phyloP scores from a whole-genome alignment of 2,797 vertebrate genomes.

The Xiphophorus birchmanni region DNA sequence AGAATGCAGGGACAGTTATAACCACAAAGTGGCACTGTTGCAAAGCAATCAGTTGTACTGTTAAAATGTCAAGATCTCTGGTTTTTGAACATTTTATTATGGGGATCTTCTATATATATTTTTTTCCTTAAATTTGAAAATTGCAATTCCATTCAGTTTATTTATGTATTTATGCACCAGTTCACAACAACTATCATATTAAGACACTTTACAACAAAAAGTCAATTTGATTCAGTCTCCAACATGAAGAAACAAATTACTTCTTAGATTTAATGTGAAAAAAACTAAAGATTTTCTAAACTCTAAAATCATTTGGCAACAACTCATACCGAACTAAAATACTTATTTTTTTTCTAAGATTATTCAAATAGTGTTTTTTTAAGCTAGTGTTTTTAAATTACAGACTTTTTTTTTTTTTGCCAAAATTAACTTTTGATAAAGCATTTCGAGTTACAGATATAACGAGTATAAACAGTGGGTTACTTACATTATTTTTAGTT shows the following conservation, averaged over 20 bases:
- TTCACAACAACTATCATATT: neutral
- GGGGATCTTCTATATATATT: neutral
- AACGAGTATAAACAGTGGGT: neutral
- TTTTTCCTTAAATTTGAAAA: neutral
- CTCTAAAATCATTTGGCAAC: neutral
- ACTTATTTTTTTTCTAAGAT: too few species aligned
- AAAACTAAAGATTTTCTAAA: neutral
- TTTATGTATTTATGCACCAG: neutral
- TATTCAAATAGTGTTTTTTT: too few species aligned
- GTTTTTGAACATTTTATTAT: neutral
- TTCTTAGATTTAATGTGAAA: neutral
- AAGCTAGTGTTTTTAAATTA: too few species aligned
- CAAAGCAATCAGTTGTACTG: neutral
- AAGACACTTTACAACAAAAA: neutral
- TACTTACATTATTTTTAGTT: neutral
- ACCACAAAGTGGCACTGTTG: constrained; percentile 66
- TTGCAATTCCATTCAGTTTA: neutral
- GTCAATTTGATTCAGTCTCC: neutral
- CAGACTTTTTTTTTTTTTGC: too few species aligned
- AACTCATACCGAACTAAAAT: neutral
- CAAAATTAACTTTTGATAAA: neutral
- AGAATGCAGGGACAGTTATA: neutral
- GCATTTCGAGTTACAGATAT: neutral
- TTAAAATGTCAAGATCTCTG: neutral
- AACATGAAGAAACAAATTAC: neutral